phyloP scores from a whole-genome alignment of 1,140 invertebrate genomes.

The Mamestra configurata region DNA sequence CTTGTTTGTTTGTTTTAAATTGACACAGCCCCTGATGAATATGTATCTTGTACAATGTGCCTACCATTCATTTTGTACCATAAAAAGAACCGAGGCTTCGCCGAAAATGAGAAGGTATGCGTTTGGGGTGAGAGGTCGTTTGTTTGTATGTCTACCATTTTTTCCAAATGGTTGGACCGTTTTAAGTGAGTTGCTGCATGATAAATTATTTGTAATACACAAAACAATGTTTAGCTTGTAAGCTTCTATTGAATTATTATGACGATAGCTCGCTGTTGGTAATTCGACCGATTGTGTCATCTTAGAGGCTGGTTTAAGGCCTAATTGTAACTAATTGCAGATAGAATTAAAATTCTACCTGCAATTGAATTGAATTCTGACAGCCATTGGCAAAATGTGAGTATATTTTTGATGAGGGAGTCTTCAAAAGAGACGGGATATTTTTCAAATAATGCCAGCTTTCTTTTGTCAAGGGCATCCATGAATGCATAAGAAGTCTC shows the following conservation, averaged over 20 bases:
- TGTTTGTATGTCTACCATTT: conserved; percentile 28
- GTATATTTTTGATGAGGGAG: too few species aligned
- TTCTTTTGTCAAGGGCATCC: not conserved
- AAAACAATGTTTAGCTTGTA: not conserved
- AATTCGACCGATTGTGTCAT: too few species aligned
- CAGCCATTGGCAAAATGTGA: too few species aligned
- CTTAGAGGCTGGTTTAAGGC: too few species aligned
- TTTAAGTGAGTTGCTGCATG: conserved; percentile 13
- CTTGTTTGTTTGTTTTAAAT: conserved; percentile 58
- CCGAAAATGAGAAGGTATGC: not conserved
- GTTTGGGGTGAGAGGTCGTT: conserved; percentile 30
- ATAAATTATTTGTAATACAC: not conserved
- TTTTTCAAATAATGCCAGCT: too few species aligned
- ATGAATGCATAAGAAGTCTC: not conserved
- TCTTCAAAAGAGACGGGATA: too few species aligned
- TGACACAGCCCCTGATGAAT: conserved; percentile 48
- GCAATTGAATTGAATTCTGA: too few species aligned
- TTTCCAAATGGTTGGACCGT: not conserved
- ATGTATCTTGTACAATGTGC: conserved; percentile 46
- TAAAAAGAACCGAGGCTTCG: conserved; percentile 21
- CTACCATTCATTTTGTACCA: conserved; percentile 12
- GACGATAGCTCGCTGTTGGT: not conserved
- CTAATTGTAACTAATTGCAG: too few species aligned
- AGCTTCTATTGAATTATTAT: not conserved
- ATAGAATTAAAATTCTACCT: too few species aligned